Percentiles rank a stretch among this genome's conserved stretches.
These are phyloP conservation scores for Gymnocephalus cernua DNA, from an alignment of 2,113 vertebrate genomes.

Conservation along the genomic window DNA sequence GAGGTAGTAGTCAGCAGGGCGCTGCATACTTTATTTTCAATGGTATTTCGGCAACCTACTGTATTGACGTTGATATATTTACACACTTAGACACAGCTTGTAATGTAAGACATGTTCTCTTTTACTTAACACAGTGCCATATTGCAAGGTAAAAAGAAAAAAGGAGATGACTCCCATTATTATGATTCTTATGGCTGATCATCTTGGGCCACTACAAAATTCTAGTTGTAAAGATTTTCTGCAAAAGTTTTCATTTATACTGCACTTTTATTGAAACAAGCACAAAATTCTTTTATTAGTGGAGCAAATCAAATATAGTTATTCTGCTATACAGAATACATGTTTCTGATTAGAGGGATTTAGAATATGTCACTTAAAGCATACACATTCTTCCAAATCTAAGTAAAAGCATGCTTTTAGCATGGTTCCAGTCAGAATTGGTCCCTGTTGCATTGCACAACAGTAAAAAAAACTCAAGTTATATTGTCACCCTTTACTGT, in stretches of 20 bases:
- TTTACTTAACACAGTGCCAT: constrained; percentile 62
- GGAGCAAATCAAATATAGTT: constrained; percentile 67
- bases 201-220: constrained; percentile 62
- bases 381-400: constrained; percentile 60
- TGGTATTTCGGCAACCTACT: constrained; percentile 80
- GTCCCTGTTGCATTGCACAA: constrained; percentile 81
- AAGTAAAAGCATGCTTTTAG: constrained; percentile 71
- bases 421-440: constrained; percentile 83
- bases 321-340: constrained; percentile 64
- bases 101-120: constrained; percentile 70
- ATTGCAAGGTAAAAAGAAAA: constrained; percentile 54
- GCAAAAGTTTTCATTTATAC: constrained; percentile 56
- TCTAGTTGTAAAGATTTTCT: constrained; percentile 56
- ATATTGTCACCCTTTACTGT: constrained; percentile 70
- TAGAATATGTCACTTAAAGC: constrained; percentile 55
- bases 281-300: constrained; percentile 48
- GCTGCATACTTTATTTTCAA: constrained; percentile 81
- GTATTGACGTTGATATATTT: constrained; percentile 76
- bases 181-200: constrained; percentile 49
- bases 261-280: constrained; percentile 64
- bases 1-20: constrained; percentile 85
- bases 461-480: constrained; percentile 74
- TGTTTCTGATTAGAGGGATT: constrained; percentile 58
- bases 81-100: constrained; percentile 73
- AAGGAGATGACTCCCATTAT: constrained; percentile 20